phyloP scores from a whole-genome alignment of 2,113 vertebrate genomes.

The Chaetodon auriga region DNA sequence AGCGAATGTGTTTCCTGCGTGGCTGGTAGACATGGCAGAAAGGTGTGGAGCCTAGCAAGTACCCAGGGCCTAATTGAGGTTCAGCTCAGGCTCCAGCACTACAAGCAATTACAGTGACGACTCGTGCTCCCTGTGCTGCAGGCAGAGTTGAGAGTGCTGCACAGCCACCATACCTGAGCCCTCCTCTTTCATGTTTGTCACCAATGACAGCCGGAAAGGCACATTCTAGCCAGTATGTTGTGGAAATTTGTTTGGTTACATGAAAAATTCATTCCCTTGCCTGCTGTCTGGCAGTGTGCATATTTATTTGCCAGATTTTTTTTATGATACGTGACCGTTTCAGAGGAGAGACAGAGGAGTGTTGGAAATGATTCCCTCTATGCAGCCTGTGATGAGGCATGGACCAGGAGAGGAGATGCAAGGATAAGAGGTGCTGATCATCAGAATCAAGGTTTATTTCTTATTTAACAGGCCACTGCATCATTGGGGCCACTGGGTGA shows the following conservation, averaged over 20 bases:
- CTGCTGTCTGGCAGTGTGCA: constrained; percentile 51
- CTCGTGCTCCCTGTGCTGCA: constrained; percentile 53
- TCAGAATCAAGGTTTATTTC: constrained; percentile 66
- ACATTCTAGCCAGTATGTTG: constrained; percentile 47
- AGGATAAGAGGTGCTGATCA: constrained; percentile 62
- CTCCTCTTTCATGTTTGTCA: constrained; percentile 75
- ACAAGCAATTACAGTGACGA: constrained; percentile 73
- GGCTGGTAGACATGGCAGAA: constrained; percentile 11
- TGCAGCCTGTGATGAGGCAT: constrained; percentile 28
- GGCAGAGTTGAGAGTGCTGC: constrained; percentile 60
- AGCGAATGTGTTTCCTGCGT: neutral
- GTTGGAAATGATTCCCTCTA: constrained; percentile 33
- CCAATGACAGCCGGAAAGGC: constrained; percentile 61
- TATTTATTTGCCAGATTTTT: constrained; percentile 62
- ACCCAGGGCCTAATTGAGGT: constrained; percentile 71
- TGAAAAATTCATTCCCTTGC: constrained; percentile 80
- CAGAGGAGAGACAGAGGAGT: constrained; percentile 25
- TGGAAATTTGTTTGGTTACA: constrained; percentile 75
- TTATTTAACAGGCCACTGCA: constrained; percentile 74
- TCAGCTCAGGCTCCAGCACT: constrained; percentile 70
- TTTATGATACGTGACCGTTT: constrained; percentile 43
- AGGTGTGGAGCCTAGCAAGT: constrained; percentile 57
- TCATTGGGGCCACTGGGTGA: constrained; percentile 59
- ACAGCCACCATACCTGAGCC: constrained; percentile 49
- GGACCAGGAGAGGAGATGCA: constrained; percentile 16